Evolutionary conservation across 2,888 invertebrate genomes (phyloP).

Genomic region (Philonicus albiceps): DNA sequence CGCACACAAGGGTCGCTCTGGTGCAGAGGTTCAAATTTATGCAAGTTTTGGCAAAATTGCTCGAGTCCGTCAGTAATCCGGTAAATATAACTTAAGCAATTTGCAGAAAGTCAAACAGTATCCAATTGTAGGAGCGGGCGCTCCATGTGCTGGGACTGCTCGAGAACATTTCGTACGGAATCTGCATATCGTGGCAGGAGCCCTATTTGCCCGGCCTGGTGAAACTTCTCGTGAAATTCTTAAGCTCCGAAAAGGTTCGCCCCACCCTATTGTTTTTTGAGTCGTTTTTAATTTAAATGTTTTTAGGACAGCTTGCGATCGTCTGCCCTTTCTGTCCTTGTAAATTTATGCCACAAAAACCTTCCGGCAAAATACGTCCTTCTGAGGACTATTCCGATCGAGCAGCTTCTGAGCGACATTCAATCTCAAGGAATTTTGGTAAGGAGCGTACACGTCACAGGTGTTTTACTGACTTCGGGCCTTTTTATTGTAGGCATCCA

Average conservation of each 20-base stretch:
- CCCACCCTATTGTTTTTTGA: not conserved
- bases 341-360: slow-evolving; percentile 48
- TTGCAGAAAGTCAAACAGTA: not conserved
- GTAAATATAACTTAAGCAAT: slow-evolving; percentile 16
- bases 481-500: slow-evolving; percentile 42
- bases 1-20: not conserved
- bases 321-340: slow-evolving; percentile 21
- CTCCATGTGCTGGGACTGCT: slow-evolving; percentile 2
- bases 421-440: slow-evolving; percentile 38
- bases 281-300: not conserved
- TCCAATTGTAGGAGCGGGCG: not conserved
- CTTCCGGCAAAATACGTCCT: slow-evolving; percentile 42
- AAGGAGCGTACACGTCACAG: not conserved
- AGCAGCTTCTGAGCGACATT: slow-evolving; percentile 37
- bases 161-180: slow-evolving; percentile 43
- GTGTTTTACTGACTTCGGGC: not conserved
- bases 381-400: not conserved
- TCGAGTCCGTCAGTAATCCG: slow-evolving; percentile 13
- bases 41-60: slow-evolving; percentile 17
- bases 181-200: slow-evolving; percentile 45
- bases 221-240: slow-evolving; percentile 35
- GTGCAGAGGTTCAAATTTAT: slow-evolving; percentile 35
- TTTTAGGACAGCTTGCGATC: slow-evolving; percentile 10
- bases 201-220: slow-evolving; percentile 42
- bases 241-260: slow-evolving; percentile 20